Evolutionary conservation across 92 coral and sea anemone species (phyloP), one percentile per base, ranked within the genome.

Genomic region (Palythoa caribaeorum): DNA sequence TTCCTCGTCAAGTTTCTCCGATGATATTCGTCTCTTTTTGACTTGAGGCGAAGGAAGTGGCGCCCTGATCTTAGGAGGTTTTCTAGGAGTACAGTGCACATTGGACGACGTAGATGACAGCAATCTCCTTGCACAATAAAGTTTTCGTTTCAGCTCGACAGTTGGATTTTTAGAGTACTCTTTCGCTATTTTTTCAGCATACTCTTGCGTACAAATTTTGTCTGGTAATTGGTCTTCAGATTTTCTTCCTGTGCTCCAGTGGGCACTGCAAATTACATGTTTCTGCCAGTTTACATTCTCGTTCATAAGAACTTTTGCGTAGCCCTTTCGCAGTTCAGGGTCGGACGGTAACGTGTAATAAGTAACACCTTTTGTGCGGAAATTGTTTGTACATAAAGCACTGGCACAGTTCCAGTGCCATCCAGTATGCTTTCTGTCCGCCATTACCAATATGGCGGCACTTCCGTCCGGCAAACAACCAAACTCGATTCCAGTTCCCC

Each of bases 221-320:
- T 74, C 83, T 17, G 89, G 89, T 72, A 71, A 57, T 9, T 69
- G 73, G 70, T 71, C 37, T 69, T 81, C 71, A 15, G 76, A 53
- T 60, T 73, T 88, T 14, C 88, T 87, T 40, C 47, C 47, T 37
- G 76, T 28, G 59, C 75, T 79, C 91, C 91, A 88, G 73, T 88
- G 87, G 16, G 88, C 87, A 54, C 79, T 68, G 55, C 89, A 84
- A 10, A 89, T 89, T 7, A 88, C 87, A 69, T 88, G 91, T 72
- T 88, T 88, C 40, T 53, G 20, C 88, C 92, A 89, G 68, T 89
- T 89, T 9, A 83, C 37, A 74, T 89, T 75, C 15, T 83, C 59
- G 88, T 76, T 89, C 92, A 74, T 89, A 74, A 89, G 90, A 79
- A 79, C 73, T 52, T 88, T 88, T 50, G 36, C 1, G 66, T 88